Conservation (phyloP, 2,113 vertebrate species). For the Petromus typicus region DNA sequence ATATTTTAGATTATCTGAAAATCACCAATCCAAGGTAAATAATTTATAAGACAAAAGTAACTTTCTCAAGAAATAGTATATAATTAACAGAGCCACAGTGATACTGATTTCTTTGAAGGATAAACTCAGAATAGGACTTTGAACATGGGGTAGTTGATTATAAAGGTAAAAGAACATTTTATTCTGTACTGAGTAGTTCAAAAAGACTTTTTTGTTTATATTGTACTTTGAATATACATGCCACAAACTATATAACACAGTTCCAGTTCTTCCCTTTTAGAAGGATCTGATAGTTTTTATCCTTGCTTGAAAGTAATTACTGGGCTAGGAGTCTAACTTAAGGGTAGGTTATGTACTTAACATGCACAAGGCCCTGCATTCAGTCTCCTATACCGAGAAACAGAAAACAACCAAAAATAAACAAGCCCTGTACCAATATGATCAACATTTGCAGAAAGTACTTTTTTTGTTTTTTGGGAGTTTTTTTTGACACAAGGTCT, state of each 20-base stretch:
- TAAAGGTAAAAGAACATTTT: constrained; percentile 25
- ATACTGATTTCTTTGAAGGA: constrained; percentile 51
- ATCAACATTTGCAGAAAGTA: constrained; percentile 27
- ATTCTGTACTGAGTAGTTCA: constrained; percentile 13
- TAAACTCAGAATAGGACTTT: constrained; percentile 19
- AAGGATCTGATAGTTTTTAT: constrained; percentile 4
- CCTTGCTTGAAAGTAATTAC: constrained; percentile 2
- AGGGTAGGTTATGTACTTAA: background rate
- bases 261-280: constrained; percentile 27
- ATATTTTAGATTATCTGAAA: constrained; percentile 47
- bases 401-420: background rate
- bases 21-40: constrained; percentile 35
- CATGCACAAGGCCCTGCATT: background rate
- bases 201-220: constrained; percentile 42
- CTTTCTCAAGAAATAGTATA: constrained; percentile 34
- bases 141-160: constrained; percentile 1
- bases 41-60: constrained; percentile 39
- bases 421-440: background rate
- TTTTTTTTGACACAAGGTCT: too few species aligned
- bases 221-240: background rate
- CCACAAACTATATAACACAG: constrained; percentile 22
- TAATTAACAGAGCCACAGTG: constrained; percentile 41
- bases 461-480: too few species aligned
- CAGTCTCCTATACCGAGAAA: background rate
- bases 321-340: background rate